Conservation (phyloP, 2,888 invertebrate species). For the Petrophora chlorosata region DNA sequence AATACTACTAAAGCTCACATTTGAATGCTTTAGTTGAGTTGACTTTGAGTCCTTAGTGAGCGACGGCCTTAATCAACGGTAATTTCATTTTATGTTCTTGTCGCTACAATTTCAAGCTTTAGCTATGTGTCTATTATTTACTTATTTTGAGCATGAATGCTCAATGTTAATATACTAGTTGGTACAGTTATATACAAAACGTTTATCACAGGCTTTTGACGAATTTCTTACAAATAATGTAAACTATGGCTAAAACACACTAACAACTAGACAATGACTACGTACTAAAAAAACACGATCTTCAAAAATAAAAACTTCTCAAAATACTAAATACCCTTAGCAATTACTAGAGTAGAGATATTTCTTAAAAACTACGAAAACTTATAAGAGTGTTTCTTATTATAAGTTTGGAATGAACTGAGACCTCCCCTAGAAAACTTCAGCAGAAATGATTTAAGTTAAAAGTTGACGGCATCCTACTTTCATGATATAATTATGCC, state of each 20-base stretch:
- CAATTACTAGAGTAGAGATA: too few species aligned
- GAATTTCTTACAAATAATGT: constrained; percentile 44
- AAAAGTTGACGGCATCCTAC: background rate
- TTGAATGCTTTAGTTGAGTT: too few species aligned
- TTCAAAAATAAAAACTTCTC: background rate
- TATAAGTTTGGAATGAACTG: constrained; percentile 30
- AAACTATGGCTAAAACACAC: constrained; percentile 7
- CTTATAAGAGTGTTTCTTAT: constrained; percentile 9
- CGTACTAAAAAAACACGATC: constrained; percentile 4
- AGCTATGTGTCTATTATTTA: too few species aligned
- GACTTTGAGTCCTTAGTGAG: too few species aligned
- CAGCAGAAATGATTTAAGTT: constrained; percentile 7
- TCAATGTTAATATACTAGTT: too few species aligned
- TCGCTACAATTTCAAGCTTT: too few species aligned
- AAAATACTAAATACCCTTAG: too few species aligned
- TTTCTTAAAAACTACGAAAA: background rate
- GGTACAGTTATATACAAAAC: constrained; percentile 3
- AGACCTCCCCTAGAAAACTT: constrained; percentile 5
- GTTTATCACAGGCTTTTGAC: constrained; percentile 76
- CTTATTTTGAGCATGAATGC: too few species aligned
- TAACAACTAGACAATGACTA: constrained; percentile 2
- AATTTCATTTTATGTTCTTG: too few species aligned
- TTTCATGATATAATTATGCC: constrained; percentile 58
- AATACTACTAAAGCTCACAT: too few species aligned
- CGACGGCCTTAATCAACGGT: too few species aligned